Conservation (phyloP, 2,797 vertebrate species). For the Cacajao melanocephalus region DNA sequence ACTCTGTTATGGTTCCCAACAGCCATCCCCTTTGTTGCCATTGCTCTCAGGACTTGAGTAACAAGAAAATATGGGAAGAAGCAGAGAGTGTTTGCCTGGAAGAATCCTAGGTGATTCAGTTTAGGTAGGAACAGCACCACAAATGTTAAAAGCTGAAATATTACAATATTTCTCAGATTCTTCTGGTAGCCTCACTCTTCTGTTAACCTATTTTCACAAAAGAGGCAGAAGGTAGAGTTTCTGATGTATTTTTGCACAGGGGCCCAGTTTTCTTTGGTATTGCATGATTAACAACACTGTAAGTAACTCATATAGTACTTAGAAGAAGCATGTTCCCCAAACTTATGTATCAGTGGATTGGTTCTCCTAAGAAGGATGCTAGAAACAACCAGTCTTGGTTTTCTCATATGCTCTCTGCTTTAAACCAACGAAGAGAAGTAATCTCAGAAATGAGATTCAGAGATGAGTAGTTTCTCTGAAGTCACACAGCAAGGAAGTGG, state of each 20-base stretch:
- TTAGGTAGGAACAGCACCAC: not conserved
- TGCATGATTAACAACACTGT: not conserved
- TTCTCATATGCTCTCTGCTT: not conserved
- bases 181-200: not conserved
- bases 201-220: not conserved
- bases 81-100: not conserved
- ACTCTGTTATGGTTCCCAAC: not conserved
- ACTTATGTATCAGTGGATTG: not conserved
- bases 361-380: not conserved
- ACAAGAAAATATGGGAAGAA: not conserved
- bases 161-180: slow-evolving; percentile 11
- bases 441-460: not conserved
- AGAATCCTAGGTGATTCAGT: not conserved
- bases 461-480: not conserved
- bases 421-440: not conserved
- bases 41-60: not conserved
- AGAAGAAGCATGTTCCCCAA: not conserved
- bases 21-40: not conserved
- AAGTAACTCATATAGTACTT: not conserved
- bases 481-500: not conserved
- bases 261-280: not conserved
- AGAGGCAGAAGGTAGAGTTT: not conserved
- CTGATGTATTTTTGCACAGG: not conserved
- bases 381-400: not conserved
- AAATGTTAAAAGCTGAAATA: not conserved